Evolutionary conservation across 2,113 vertebrate genomes (phyloP).

Genomic region (Mus pahari): DNA sequence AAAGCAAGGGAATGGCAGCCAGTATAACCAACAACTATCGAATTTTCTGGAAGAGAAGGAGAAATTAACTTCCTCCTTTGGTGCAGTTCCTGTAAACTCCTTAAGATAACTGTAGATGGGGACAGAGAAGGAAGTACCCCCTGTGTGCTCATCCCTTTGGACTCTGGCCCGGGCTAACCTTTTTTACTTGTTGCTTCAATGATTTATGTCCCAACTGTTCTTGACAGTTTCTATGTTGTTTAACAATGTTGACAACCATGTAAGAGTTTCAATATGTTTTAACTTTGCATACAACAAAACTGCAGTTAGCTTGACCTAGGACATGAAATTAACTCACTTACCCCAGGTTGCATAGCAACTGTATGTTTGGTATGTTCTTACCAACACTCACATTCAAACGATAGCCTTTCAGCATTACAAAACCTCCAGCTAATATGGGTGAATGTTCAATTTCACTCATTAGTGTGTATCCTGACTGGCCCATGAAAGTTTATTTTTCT

Average conservation of each 20-base stretch:
- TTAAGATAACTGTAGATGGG: not conserved
- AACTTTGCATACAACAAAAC: conserved; percentile 33
- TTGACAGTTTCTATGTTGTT: not conserved
- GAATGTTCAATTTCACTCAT: conserved; percentile 37
- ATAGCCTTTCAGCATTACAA: not conserved
- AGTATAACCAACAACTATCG: conserved; percentile 19
- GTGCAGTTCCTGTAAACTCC: conserved; percentile 7
- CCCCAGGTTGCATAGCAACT: not conserved
- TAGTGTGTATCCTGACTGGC: not conserved
- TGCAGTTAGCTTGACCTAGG: not conserved
- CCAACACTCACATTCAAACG: not conserved
- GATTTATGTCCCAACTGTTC: not conserved
- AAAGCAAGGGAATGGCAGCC: not conserved
- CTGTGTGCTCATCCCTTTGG: not conserved
- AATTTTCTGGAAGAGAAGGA: not conserved
- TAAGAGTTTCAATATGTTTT: conserved; percentile 19
- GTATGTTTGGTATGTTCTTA: not conserved
- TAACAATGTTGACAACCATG: not conserved
- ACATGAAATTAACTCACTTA: conserved; percentile 16
- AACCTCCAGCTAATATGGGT: not conserved
- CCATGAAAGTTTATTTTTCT: not conserved
- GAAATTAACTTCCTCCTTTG: not conserved
- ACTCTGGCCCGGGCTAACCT: not conserved
- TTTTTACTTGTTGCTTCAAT: not conserved
- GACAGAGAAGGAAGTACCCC: not conserved